Evolutionary conservation across 2,888 invertebrate genomes (phyloP).

Genomic region (Sarcophaga caerulescens): DNA sequence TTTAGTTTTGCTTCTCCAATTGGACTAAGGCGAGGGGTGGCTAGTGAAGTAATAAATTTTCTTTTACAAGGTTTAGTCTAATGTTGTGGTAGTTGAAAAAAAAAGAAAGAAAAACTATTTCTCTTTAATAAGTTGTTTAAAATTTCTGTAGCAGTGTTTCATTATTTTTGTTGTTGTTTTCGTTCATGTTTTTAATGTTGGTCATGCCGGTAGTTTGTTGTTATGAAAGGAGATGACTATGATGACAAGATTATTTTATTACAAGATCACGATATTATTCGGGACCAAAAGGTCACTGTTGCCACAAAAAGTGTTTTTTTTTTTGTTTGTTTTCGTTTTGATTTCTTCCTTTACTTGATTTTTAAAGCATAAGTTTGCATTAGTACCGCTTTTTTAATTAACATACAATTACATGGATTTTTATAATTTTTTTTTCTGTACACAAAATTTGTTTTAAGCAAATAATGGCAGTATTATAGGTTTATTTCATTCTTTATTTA

Average conservation of each 20-base stretch:
- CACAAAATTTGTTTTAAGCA: no score
- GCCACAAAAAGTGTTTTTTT: slow-evolving; percentile 23
- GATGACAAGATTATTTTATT: slow-evolving; percentile 68
- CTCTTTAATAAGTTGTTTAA: slow-evolving; percentile 58
- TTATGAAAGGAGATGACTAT: slow-evolving; percentile 63
- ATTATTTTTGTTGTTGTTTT: neutral
- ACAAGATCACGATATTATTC: slow-evolving; percentile 66
- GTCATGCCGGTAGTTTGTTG: slow-evolving; percentile 66
- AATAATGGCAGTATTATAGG: no score
- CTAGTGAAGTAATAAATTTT: slow-evolving; percentile 40
- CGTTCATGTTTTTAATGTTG: slow-evolving; percentile 59
- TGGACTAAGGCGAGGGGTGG: no score
- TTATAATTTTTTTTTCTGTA: neutral
- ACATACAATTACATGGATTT: slow-evolving; percentile 51
- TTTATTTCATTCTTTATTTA: no score
- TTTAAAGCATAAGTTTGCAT: neutral
- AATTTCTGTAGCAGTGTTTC: slow-evolving; percentile 30
- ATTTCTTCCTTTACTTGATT: neutral
- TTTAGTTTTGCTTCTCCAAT: slow-evolving; percentile 19
- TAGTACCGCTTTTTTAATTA: neutral
- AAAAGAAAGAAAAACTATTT: neutral
- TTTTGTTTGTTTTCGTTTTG: slow-evolving; percentile 4
- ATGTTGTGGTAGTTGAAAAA: no score
- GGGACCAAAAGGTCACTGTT: slow-evolving; percentile 45
- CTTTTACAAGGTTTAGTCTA: no score